Percentiles rank a stretch among this genome's conserved stretches.
phyloP scores from a whole-genome alignment of 2,888 invertebrate species.

The Cerastis rubricosa region DNA sequence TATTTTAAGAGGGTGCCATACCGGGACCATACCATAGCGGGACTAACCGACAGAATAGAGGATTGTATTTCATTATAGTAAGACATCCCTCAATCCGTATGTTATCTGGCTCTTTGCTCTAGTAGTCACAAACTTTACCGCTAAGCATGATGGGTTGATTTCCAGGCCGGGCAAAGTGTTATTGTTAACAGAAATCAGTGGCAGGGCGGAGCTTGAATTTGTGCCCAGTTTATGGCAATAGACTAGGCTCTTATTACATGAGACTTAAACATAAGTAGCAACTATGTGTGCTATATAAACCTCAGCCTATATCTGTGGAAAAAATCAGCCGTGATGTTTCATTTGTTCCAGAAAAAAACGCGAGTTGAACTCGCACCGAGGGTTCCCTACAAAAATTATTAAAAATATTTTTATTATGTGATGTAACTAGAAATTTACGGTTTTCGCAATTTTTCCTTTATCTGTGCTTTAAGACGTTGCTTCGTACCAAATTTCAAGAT shows the following conservation, averaged over 20 bases:
- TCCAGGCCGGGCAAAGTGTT: not conserved
- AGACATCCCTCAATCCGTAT: not conserved
- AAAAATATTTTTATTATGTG: no score
- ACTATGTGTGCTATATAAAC: not conserved
- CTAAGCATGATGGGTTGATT: not conserved
- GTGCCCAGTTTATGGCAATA: not conserved
- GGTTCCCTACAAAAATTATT: no score
- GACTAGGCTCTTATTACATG: not conserved
- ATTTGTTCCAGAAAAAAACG: not conserved
- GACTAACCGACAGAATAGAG: no score
- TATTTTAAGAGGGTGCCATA: no score
- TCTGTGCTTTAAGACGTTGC: no score
- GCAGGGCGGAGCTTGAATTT: not conserved
- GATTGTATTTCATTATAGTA: slow-evolving; percentile 5
- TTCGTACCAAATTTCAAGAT: no score
- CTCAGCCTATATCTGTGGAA: not conserved
- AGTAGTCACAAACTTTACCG: not conserved
- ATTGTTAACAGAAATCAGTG: not conserved
- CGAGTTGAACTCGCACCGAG: no score
- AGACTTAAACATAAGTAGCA: not conserved
- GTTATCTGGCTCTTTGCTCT: no score
- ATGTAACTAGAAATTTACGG: no score
- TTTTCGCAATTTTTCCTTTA: no score
- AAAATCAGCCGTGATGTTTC: not conserved
- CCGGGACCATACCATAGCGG: no score